Base-by-base conservation (phyloP, 1,140 invertebrate genomes). In the Nymphalis io region DNA sequence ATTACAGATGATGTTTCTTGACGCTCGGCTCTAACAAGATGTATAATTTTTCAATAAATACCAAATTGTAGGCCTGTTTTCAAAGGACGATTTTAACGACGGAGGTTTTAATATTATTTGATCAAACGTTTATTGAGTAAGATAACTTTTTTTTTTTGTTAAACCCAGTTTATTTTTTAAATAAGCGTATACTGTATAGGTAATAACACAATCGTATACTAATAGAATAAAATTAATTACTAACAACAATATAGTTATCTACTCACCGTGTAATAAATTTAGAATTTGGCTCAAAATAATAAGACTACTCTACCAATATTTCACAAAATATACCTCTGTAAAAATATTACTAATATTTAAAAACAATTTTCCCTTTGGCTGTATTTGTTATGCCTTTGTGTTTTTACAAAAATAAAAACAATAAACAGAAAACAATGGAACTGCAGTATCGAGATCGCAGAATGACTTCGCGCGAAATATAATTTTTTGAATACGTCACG, bases 311-410 rank as follows among this genome's bases (percentile, higher is more conserved):
- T 20, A 6, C 5, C 18, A 15, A 51, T 20, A 51, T 51, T 51
- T 51, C 6, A 51, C 18, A 51, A 11, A 51, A 11, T 48, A 48
- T 5, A n/a, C n/a, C 16, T 27, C 16, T 39, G 16, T 59, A 63
- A 51, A 38, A 48, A 48, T 46, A 33, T 58, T 58, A 15, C 18
- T 58, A 58, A 58, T 42, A 44, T 59, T 66, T 57, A 20, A 27
- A 46, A 58, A 58, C 63, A 66, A 58, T 66, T 51, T 63, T 66
- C 42, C 21, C 21, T 58, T 57, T 46, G 63, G 55, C 40, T 42
- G 53, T 58, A 66, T 58, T 66, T 66, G 63, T 66, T 65, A 59
- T 58, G 63, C 55, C 63, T 66, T 66, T 66, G 63, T 66, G 40
- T 59, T 59, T 18, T 40, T 21, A 38, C 58, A 66, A 40, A 58